Conservation (phyloP, 2,888 invertebrate genomes). For the Hydriomena furcata region DNA sequence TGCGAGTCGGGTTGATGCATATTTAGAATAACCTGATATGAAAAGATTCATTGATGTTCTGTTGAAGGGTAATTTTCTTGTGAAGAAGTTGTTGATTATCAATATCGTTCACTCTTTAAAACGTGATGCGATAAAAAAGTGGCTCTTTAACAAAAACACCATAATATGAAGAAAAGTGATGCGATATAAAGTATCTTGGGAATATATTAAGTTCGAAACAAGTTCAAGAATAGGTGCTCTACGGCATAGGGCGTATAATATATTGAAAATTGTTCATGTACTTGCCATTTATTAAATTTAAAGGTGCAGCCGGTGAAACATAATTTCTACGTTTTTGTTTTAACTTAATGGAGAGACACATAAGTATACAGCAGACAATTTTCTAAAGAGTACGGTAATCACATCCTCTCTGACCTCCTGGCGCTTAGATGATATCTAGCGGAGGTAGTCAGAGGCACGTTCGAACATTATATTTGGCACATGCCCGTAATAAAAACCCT, state of each 20-base stretch:
- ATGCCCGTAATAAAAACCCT: no score
- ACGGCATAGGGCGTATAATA: slow-evolving; percentile 7
- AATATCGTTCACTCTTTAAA: not conserved
- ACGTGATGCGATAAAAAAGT: slow-evolving; percentile 4
- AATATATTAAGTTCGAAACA: slow-evolving; percentile 53
- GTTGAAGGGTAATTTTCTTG: not conserved
- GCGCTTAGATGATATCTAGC: no score
- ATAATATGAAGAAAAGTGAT: slow-evolving; percentile 15
- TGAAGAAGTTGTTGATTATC: not conserved
- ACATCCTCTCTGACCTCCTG: no score
- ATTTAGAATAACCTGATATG: not conserved
- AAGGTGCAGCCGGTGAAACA: not conserved
- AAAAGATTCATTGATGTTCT: not conserved
- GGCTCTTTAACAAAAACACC: slow-evolving; percentile 4
- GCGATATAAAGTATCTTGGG: slow-evolving; percentile 41
- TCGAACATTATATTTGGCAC: no score
- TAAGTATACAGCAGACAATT: no score
- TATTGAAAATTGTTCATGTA: slow-evolving; percentile 35
- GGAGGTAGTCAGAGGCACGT: no score
- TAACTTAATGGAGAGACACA: no score
- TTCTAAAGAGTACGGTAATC: no score
- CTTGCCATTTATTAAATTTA: not conserved
- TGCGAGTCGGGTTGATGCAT: not conserved
- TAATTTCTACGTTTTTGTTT: not conserved
- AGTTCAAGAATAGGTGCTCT: slow-evolving; percentile 30